Conservation (phyloP, 2,113 vertebrate species). For the Lagopus muta region DNA sequence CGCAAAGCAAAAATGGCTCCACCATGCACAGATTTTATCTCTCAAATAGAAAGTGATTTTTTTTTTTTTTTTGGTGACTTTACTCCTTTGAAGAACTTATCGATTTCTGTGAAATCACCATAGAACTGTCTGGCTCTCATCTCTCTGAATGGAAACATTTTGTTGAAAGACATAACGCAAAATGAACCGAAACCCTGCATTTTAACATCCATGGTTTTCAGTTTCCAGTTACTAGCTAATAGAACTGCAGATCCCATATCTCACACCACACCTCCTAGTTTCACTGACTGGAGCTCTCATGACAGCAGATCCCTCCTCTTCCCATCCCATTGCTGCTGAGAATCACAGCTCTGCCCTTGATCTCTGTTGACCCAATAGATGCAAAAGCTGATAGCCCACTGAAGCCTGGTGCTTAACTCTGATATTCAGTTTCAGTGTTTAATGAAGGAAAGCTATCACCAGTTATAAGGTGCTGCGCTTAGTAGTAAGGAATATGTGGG, state of each 20-base stretch:
- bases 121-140: neutral
- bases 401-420: neutral
- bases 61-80: slow-evolving; percentile 19
- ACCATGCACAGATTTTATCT: slow-evolving; percentile 34
- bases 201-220: neutral
- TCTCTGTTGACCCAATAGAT: neutral
- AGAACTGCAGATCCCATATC: neutral
- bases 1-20: slow-evolving; percentile 49
- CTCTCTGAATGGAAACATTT: neutral
- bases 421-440: neutral
- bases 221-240: neutral
- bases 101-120: neutral
- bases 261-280: neutral
- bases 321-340: neutral
- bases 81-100: slow-evolving; percentile 55
- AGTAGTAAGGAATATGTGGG: neutral
- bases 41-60: slow-evolving; percentile 59
- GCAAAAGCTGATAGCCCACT: neutral
- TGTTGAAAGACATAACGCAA: neutral
- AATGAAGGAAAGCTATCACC: neutral
- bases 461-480: neutral
- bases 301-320: neutral
- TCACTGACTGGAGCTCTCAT: neutral
- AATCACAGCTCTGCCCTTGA: neutral
- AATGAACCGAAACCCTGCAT: neutral